Evolutionary conservation across 2,888 invertebrate species (phyloP).

Genomic region (Spilarctia lutea): DNA sequence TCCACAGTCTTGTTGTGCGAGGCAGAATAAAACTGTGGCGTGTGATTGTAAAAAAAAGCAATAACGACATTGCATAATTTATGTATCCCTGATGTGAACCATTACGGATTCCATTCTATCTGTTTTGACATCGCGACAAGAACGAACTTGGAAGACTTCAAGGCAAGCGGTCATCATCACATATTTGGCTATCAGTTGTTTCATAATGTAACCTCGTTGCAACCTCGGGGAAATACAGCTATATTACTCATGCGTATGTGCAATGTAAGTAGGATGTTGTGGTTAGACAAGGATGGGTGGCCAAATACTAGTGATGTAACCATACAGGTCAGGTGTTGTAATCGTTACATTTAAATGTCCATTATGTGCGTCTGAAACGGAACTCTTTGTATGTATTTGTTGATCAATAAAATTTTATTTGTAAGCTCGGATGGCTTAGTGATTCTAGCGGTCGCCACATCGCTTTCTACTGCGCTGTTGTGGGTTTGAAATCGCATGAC

Average conservation of each 20-base stretch:
- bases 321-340: neutral
- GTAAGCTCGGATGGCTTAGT: too few relatives aligned
- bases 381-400: neutral
- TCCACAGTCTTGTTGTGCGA: too few relatives aligned
- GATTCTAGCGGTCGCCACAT: too few relatives aligned
- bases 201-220: conserved; percentile 5
- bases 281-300: neutral
- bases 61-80: too few relatives aligned
- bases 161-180: conserved; percentile 4
- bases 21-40: too few relatives aligned
- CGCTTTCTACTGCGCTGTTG: too few relatives aligned
- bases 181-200: neutral
- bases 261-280: conserved; percentile 7
- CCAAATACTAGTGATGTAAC: neutral
- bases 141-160: neutral
- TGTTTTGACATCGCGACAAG: too few relatives aligned
- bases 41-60: too few relatives aligned
- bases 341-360: neutral
- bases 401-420: too few relatives aligned
- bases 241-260: neutral
- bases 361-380: neutral
- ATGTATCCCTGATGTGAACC: too few relatives aligned
- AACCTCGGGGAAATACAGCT: conserved; percentile 12
- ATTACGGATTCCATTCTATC: too few relatives aligned
- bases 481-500: too few relatives aligned